Evolutionary conservation across 1,140 invertebrate species (phyloP), one percentile per base, ranked within the genome.

Genomic region (Portunus trituberculatus): DNA sequence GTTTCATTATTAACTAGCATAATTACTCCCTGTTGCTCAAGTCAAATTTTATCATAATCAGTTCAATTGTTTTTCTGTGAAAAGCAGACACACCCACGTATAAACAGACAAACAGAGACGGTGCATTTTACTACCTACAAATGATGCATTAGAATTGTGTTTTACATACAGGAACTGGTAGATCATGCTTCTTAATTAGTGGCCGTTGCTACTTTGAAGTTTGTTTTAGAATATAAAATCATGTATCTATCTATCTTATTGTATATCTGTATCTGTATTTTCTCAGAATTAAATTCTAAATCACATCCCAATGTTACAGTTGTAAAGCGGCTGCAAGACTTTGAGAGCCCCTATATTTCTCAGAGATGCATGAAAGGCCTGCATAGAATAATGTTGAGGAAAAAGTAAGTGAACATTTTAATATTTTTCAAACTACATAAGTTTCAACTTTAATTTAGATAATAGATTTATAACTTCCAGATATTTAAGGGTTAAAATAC

Each of bases 291-390:
- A 39, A 39, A 39, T 39, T 2, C 39, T 39, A 39, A 39, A 39
- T 39, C 39, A 2, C 6, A 6, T 6, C 39, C 67, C n/a, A 20
- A 76, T n/a, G 96, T 97, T 97, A 95, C 97, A 97, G 98, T 99
- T 97, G 97, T 99, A 84, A 98, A 99, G 94, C 98, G 98, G 97
- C 97, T 99, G 39, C 98, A 99, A 97, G 98, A 99, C 97, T 99
- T 99, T 98, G 99, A 99, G 97, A 99, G 99, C 95, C 99, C 99
- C 16, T 99, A 98, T 97, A 98, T 99, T 97, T 99, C 99, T 92
- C 98, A 98, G 96, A 98, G 97, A 96, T 97, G 97, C 96, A 97
- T 97, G 96, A 97, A 97, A 96, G 97, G 97, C 39, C 97, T 97
- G 91, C 97, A 98, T 97, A 98, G 98, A 97, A 97, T 98, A 97